Percentiles rank a stretch among this genome's conserved stretches.
Evolutionary conservation across 2,888 invertebrate genomes (phyloP).

Genomic region (Stegana nigrithorax): DNA sequence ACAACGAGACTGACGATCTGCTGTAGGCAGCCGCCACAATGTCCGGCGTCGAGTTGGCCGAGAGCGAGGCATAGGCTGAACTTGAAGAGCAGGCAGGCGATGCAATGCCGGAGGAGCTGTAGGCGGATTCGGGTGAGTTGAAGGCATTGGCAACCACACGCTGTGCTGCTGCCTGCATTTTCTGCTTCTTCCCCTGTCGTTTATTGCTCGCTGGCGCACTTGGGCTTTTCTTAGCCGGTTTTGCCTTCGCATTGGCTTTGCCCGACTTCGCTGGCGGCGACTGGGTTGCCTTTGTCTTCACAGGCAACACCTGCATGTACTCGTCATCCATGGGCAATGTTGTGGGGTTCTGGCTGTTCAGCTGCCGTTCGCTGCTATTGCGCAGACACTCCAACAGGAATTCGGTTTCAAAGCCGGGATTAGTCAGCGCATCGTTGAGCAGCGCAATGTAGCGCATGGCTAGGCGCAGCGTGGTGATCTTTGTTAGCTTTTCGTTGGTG

Average conservation of each 20-base stretch:
- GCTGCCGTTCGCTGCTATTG: conserved; percentile 37
- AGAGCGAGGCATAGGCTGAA: conserved; percentile 47
- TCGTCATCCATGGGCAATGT: no score
- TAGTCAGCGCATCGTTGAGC: conserved; percentile 74
- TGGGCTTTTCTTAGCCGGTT: conserved; percentile 8
- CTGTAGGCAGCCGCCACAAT: background rate
- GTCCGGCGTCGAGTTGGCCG: conserved; percentile 2
- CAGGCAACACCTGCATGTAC: conserved; percentile 30
- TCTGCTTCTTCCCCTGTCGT: conserved; percentile 29
- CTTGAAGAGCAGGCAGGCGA: conserved; percentile 42
- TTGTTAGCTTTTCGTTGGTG: conserved; percentile 85
- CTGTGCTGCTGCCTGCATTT: conserved; percentile 18
- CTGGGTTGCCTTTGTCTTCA: conserved; percentile 26
- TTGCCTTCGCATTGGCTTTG: conserved; percentile 31
- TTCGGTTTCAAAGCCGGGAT: conserved; percentile 66
- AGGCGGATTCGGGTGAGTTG: conserved; percentile 42
- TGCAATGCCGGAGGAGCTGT: conserved; percentile 24
- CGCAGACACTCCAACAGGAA: conserved; percentile 56
- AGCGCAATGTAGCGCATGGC: conserved; percentile 90
- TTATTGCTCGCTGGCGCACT: conserved; percentile 31
- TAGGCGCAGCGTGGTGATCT: conserved; percentile 86
- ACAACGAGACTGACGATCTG: conserved; percentile 35
- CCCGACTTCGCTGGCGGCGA: conserved; percentile 23
- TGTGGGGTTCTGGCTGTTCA: conserved; percentile 29
- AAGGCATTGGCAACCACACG: conserved; percentile 39